Evolutionary conservation across 2,888 invertebrate species (phyloP).

Genomic region (Cyrtodaria siliqua): DNA sequence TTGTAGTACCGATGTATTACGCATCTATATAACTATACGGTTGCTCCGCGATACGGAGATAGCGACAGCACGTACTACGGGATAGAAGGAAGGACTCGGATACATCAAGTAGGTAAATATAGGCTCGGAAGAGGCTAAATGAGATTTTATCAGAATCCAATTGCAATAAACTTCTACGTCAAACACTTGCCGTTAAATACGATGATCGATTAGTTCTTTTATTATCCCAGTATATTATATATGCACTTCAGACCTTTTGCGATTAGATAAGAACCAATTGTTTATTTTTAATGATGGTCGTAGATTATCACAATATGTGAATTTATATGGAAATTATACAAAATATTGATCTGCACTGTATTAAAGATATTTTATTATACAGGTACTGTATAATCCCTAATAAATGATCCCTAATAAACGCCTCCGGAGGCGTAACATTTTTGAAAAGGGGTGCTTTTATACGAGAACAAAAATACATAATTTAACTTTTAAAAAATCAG

Average conservation of each 20-base stretch:
- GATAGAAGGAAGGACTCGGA: constrained; percentile 21
- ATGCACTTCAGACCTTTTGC: too few species aligned
- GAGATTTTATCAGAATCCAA: constrained; percentile 44
- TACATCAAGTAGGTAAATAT: constrained; percentile 54
- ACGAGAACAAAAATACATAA: too few species aligned
- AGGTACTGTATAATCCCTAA: too few species aligned
- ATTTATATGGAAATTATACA: too few species aligned
- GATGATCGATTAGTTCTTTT: constrained; percentile 42
- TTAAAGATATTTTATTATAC: too few species aligned
- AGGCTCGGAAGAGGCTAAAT: constrained; percentile 39
- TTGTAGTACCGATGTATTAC: not conserved
- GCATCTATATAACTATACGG: constrained; percentile 46
- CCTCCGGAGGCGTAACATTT: too few species aligned
- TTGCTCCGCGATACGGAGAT: constrained; percentile 19
- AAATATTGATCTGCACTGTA: too few species aligned
- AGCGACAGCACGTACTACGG: constrained; percentile 39
- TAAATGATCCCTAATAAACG: too few species aligned
- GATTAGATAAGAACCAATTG: constrained; percentile 9
- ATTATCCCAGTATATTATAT: constrained; percentile 39
- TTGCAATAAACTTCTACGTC: constrained; percentile 37
- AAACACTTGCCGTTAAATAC: constrained; percentile 41
- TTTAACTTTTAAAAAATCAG: too few species aligned
- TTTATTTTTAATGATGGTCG: not conserved
- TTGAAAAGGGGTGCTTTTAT: too few species aligned
- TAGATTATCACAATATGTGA: too few species aligned